Conservation (phyloP, 2,888 invertebrate species). For the Neuroscelio doddi region DNA sequence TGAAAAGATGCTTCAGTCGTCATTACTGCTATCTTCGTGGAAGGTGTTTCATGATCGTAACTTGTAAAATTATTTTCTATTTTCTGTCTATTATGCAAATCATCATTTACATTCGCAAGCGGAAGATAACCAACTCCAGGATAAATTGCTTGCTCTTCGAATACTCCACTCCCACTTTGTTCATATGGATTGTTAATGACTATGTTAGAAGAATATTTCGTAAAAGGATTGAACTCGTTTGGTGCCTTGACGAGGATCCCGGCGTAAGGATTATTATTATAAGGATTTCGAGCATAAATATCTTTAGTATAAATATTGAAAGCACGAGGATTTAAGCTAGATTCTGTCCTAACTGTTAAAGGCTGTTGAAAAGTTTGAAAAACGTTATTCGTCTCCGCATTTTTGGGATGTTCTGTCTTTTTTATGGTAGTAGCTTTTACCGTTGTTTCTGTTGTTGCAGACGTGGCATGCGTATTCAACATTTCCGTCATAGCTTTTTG, state of each 20-base stretch:
- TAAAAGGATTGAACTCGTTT: conserved; percentile 27
- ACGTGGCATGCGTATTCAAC: too few relatives aligned
- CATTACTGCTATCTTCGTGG: conserved; percentile 12
- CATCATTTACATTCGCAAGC: conserved; percentile 13
- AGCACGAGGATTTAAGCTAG: not conserved
- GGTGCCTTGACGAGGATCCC: conserved; percentile 24
- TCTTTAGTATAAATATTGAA: conserved; percentile 1
- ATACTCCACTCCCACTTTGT: conserved; percentile 38
- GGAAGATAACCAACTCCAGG: conserved; percentile 36
- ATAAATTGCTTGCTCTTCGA: conserved; percentile 38
- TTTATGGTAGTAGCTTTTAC: conserved; percentile 12
- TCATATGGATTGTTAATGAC: conserved; percentile 32
- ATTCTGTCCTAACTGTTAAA: too few relatives aligned
- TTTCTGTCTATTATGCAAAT: conserved; percentile 11
- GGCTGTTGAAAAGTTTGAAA: too few relatives aligned
- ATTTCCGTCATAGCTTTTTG: conserved; percentile 22
- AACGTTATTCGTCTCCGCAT: too few relatives aligned
- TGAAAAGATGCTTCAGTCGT: conserved; percentile 18
- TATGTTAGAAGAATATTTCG: conserved; percentile 37
- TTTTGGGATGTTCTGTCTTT: not conserved
- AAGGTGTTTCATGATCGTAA: not conserved
- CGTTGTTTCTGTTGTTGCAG: too few relatives aligned
- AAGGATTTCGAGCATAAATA: conserved; percentile 9
- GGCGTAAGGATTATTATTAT: conserved; percentile 25
- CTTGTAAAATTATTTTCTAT: not conserved